These are phyloP conservation scores for Exaiptasia diaphana DNA, from an alignment of 64 coral and sea anemone genomes.

Conservation along the genomic window DNA sequence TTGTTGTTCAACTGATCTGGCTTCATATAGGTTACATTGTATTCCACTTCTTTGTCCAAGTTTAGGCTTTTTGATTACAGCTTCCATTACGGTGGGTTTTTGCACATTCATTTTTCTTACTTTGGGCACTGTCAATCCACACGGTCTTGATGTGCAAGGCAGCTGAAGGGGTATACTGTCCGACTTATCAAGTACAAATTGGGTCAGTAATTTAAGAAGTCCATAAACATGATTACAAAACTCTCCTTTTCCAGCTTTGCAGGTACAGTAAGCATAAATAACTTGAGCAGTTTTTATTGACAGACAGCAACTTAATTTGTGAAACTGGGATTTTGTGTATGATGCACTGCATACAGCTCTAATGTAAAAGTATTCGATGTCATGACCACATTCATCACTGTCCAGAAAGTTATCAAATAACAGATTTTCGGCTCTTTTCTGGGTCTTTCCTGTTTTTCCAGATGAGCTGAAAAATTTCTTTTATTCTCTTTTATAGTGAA, in stretches of 20 bases:
- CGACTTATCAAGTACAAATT: slow-evolving; percentile 39
- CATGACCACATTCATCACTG: slow-evolving; percentile 34
- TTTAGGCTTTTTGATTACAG: slow-evolving; percentile 5
- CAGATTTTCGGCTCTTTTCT: slow-evolving; percentile 56
- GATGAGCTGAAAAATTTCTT: slow-evolving; percentile 39
- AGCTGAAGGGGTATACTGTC: slow-evolving; percentile 15
- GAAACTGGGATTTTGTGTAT: slow-evolving; percentile 31
- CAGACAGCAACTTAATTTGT: slow-evolving; percentile 59
- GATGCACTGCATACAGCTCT: slow-evolving; percentile 59
- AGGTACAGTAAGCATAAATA: slow-evolving; percentile 49
- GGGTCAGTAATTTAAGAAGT: slow-evolving; percentile 29
- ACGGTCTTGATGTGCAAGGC: slow-evolving; percentile 53
- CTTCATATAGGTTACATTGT: slow-evolving; percentile 34
- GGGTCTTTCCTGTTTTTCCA: slow-evolving; percentile 56
- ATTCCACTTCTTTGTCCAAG: slow-evolving; percentile 23
- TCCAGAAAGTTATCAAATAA: slow-evolving; percentile 61
- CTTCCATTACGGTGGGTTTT: neutral
- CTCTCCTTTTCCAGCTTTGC: slow-evolving; percentile 41
- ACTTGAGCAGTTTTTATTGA: slow-evolving; percentile 18
- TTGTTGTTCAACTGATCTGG: neutral
- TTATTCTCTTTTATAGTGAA: slow-evolving; percentile 53
- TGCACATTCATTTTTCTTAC: slow-evolving; percentile 22
- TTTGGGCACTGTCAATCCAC: slow-evolving; percentile 36
- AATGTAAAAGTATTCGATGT: slow-evolving; percentile 36
- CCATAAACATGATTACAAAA: slow-evolving; percentile 54